A percentile compares a stretch with the other conserved stretches of the same genome.
These are phyloP conservation scores for Cherax destructor DNA, from an alignment of 1,140 invertebrate genomes.

Conservation along the genomic window DNA sequence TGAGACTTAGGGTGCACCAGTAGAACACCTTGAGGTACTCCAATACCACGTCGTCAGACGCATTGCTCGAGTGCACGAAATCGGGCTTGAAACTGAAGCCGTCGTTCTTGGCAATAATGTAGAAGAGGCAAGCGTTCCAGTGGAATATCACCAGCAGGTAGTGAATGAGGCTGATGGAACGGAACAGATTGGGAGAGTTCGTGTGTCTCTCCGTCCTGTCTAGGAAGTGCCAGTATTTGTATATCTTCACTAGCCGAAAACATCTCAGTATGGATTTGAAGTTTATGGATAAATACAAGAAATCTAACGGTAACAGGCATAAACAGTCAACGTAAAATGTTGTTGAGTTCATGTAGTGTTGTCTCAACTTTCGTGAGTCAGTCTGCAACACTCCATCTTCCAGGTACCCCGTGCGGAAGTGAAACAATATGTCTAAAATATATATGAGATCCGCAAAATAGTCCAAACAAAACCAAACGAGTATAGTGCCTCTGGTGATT, in stretches of 20 bases:
- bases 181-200: conserved; percentile 98
- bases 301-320: conserved; percentile 97
- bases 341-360: conserved; percentile 99
- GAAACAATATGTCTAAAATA: conserved; percentile 95
- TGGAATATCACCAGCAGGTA: conserved; percentile 95
- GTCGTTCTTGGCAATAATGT: conserved; percentile 96
- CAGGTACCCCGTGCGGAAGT: conserved; percentile 97
- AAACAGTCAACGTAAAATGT: conserved; percentile 99
- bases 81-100: conserved; percentile 88
- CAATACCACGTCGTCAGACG: conserved; percentile 87
- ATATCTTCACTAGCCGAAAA: conserved; percentile 98
- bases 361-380: conserved; percentile 92
- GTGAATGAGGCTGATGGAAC: conserved; percentile 82
- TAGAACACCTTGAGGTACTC: conserved; percentile 98
- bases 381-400: conserved; percentile 98
- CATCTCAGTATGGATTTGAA: conserved; percentile 98
- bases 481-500: conserved; percentile 83
- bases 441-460: conserved; percentile 98
- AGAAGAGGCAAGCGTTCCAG: conserved; percentile 99
- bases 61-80: conserved; percentile 74
- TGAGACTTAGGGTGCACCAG: conserved; percentile 96
- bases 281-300: conserved; percentile 97
- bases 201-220: conserved; percentile 98
- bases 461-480: conserved; percentile 97
- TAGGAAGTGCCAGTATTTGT: conserved; percentile 98